These are phyloP conservation scores for Cryptoblepharus egeriae DNA, from an alignment of 2,797 vertebrate species.

Conservation along the genomic window DNA sequence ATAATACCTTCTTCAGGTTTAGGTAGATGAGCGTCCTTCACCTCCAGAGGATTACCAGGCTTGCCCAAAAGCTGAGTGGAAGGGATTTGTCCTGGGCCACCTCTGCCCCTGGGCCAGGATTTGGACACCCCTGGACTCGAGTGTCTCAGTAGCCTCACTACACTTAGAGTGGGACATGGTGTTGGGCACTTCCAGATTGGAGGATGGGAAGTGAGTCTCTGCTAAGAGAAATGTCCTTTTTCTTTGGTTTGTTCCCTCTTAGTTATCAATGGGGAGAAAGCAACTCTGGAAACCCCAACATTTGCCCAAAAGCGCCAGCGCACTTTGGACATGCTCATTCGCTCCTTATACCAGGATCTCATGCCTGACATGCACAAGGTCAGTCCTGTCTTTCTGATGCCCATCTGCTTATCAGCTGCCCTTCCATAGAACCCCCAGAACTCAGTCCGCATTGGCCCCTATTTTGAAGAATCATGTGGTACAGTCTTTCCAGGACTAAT, in stretches of 20 bases:
- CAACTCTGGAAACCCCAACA: conserved; percentile 97
- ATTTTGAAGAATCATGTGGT: too few species aligned
- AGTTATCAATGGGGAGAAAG: conserved; percentile 99
- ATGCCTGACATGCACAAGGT: conserved; percentile 97
- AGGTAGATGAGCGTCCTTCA: too few species aligned
- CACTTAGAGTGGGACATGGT: too few species aligned
- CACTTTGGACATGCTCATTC: conserved; percentile 97
- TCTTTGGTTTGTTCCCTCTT: conserved; percentile 52
- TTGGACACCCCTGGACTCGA: too few species aligned
- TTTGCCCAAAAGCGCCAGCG: conserved; percentile 98
- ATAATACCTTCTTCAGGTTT: too few species aligned
- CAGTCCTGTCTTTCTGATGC: conserved; percentile 39
- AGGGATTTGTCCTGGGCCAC: too few species aligned
- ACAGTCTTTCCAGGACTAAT: background rate
- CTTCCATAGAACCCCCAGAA: background rate
- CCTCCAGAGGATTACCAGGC: too few species aligned
- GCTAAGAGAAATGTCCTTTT: background rate
- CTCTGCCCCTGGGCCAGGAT: too few species aligned
- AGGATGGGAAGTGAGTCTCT: too few species aligned
- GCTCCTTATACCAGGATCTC: conserved; percentile 95
- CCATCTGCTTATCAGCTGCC: background rate
- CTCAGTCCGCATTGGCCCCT: background rate
- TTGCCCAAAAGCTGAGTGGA: too few species aligned
- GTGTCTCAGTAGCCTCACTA: too few species aligned
- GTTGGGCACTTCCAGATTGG: too few species aligned